phyloP scores from a whole-genome alignment of 2,797 vertebrate genomes.

The Paratrypauchen microcephalus region DNA sequence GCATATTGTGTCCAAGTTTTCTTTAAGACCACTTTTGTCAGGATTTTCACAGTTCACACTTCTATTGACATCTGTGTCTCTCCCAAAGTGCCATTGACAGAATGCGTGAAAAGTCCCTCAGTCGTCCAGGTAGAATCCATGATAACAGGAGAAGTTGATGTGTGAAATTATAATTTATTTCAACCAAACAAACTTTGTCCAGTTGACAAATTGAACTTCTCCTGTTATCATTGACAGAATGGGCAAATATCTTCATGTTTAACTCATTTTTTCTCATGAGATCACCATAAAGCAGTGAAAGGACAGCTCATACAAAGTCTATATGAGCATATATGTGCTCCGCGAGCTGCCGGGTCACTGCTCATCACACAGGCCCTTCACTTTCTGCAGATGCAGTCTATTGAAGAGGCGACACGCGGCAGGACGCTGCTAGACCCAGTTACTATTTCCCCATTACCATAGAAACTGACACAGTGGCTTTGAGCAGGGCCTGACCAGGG shows the following conservation, averaged over 20 bases:
- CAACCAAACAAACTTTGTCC: too few relatives aligned
- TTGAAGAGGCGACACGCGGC: slow-evolving; percentile 98
- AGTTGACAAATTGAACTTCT: too few relatives aligned
- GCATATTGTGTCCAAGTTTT: slow-evolving; percentile 85
- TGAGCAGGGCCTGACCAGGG: slow-evolving; percentile 86
- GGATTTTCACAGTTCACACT: too few relatives aligned
- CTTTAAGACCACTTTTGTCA: slow-evolving; percentile 79
- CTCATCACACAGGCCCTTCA: slow-evolving; percentile 91
- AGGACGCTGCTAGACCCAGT: slow-evolving; percentile 91
- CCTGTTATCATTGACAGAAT: too few relatives aligned
- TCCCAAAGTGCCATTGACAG: slow-evolving; percentile 73
- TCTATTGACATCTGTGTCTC: slow-evolving; percentile 56
- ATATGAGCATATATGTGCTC: slow-evolving; percentile 63
- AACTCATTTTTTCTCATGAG: slow-evolving; percentile 84
- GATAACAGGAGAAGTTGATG: too few relatives aligned
- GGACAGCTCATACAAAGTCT: slow-evolving; percentile 75
- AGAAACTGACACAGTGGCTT: slow-evolving; percentile 95
- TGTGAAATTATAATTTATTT: too few relatives aligned
- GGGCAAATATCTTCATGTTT: slow-evolving; percentile 74
- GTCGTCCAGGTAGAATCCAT: too few relatives aligned
- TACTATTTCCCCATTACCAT: slow-evolving; percentile 94
- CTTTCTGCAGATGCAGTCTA: slow-evolving; percentile 98
- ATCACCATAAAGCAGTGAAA: slow-evolving; percentile 93
- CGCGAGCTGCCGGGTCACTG: slow-evolving; percentile 94
- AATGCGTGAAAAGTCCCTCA: too few relatives aligned